Conservation (phyloP, 2,888 invertebrate genomes). For the Operophtera brumata region DNA sequence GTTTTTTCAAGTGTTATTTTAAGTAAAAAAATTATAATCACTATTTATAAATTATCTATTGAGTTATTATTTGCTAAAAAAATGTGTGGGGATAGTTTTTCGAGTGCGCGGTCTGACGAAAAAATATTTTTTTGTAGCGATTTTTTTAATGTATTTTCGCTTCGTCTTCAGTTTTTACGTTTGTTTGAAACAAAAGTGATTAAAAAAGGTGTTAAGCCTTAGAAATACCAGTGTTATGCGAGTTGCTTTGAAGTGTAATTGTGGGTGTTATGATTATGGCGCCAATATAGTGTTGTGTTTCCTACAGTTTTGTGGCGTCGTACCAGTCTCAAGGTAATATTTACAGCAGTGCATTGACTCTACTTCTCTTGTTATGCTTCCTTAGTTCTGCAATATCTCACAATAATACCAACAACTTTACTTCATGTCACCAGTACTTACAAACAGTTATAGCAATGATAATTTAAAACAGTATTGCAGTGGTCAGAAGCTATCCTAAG, state of each 20-base stretch:
- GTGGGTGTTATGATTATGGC: constrained; percentile 1
- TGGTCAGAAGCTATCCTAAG: neutral
- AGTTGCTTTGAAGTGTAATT: neutral
- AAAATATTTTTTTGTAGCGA: neutral
- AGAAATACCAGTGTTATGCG: neutral
- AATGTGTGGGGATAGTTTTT: neutral
- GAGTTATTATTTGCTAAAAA: neutral
- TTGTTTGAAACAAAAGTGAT: neutral
- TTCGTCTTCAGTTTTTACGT: neutral
- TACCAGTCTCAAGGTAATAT: constrained; percentile 8
- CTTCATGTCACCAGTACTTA: neutral
- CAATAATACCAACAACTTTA: neutral
- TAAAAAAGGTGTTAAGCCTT: neutral
- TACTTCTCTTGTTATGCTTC: neutral
- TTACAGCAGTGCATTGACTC: neutral
- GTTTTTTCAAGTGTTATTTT: constrained; percentile 1
- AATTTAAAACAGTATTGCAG: no score
- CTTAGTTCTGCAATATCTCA: neutral
- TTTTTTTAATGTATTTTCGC: constrained; percentile 4
- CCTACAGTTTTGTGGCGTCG: constrained; percentile 8
- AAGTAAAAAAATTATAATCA: neutral
- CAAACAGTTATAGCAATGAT: no score
- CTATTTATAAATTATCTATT: neutral
- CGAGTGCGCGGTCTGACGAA: neutral
- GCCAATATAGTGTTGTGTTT: constrained; percentile 10